Conservation (phyloP, 2,113 vertebrate genomes). For the Varanus salvator region DNA sequence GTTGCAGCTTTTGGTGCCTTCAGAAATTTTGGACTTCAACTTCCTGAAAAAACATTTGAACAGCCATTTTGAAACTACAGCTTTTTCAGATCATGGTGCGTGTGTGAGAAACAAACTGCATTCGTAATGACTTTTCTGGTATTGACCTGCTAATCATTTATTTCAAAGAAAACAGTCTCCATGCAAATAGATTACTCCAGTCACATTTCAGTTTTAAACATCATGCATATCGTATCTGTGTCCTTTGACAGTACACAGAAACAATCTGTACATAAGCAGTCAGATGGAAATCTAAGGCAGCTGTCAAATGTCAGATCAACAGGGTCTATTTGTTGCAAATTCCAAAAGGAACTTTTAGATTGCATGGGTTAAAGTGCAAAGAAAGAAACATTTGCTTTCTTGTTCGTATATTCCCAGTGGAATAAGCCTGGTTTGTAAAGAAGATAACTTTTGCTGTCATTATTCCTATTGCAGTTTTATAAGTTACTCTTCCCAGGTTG, state of each 20-base stretch:
- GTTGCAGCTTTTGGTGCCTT: neutral
- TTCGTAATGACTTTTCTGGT: slow-evolving; percentile 18
- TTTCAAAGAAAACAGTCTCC: slow-evolving; percentile 28
- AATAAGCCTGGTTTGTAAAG: neutral
- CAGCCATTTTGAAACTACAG: neutral
- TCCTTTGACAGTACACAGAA: slow-evolving; percentile 37
- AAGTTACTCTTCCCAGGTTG: neutral
- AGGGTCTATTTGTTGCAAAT: slow-evolving; percentile 44
- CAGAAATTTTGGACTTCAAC: no score
- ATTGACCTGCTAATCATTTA: slow-evolving; percentile 22
- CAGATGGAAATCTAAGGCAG: slow-evolving; percentile 45
- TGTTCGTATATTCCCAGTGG: neutral
- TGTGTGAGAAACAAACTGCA: neutral
- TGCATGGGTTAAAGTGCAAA: slow-evolving; percentile 36
- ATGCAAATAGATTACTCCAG: slow-evolving; percentile 38
- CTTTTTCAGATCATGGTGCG: neutral
- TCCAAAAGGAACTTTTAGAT: slow-evolving; percentile 22
- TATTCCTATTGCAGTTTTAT: neutral
- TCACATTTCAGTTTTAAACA: slow-evolving; percentile 52
- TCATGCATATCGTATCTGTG: slow-evolving; percentile 35
- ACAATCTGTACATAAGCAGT: slow-evolving; percentile 34
- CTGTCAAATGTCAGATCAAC: slow-evolving; percentile 48
- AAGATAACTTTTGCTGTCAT: neutral
- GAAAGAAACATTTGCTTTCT: slow-evolving; percentile 28
- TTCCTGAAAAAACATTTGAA: neutral